Percentiles rank a stretch among this genome's conserved stretches.
Conservation (phyloP, 2,888 invertebrate species). For the Volucella bombylans region DNA sequence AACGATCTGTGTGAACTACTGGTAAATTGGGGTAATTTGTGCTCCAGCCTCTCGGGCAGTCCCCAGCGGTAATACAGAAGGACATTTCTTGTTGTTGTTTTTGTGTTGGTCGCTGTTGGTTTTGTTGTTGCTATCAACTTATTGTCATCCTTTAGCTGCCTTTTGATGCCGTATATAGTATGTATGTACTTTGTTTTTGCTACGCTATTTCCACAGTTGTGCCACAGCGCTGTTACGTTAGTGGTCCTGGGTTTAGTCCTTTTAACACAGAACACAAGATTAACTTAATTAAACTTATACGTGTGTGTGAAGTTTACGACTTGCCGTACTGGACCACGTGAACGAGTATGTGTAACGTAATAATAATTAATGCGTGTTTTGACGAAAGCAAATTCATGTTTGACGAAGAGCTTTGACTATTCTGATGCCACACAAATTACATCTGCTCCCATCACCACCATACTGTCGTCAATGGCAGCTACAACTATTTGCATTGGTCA, state of each 20-base stretch:
- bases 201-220: not conserved
- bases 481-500: not conserved
- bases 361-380: constrained; percentile 58
- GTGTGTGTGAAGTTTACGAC: not conserved
- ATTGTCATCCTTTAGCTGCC: constrained; percentile 53
- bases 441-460: not conserved
- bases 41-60: constrained; percentile 32
- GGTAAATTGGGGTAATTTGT: constrained; percentile 68
- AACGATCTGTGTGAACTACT: constrained; percentile 73
- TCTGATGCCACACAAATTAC: not conserved
- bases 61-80: constrained; percentile 49
- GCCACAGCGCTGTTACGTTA: constrained; percentile 15
- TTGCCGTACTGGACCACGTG: not conserved
- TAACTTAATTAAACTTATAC: constrained; percentile 43
- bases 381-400: constrained; percentile 48
- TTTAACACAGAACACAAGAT: constrained; percentile 26
- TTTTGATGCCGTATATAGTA: constrained; percentile 33
- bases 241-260: not conserved
- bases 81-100: constrained; percentile 27
- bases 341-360: constrained; percentile 1
- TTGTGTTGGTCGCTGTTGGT: too few relatives aligned
- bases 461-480: not conserved
- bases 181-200: constrained; percentile 5
- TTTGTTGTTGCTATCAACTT: constrained; percentile 52
- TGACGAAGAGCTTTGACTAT: not conserved